These are phyloP conservation scores for Tapera naevia DNA, from an alignment of 2,797 vertebrate genomes.

Conservation along the genomic window DNA sequence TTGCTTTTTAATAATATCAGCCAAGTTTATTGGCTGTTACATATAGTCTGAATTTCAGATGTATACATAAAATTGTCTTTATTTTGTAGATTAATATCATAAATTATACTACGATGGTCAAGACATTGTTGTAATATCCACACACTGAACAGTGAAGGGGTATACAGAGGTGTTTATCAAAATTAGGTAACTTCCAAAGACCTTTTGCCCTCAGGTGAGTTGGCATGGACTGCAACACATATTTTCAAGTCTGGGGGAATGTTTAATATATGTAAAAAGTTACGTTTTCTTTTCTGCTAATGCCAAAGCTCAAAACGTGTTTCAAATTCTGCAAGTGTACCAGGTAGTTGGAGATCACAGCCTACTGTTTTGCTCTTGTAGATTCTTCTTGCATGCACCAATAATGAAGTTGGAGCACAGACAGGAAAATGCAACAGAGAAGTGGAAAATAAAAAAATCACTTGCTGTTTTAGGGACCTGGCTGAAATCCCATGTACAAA, in stretches of 20 bases:
- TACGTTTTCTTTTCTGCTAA: slow-evolving; percentile 22
- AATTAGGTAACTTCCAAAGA: slow-evolving; percentile 18
- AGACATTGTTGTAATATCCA: background rate
- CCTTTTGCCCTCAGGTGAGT: background rate
- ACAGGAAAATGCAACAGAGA: background rate
- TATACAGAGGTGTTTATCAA: background rate
- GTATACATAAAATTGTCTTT: slow-evolving; percentile 11
- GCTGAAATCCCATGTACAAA: background rate
- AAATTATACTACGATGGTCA: slow-evolving; percentile 10
- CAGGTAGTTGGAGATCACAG: slow-evolving; percentile 2
- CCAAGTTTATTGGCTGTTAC: background rate
- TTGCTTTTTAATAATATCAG: background rate
- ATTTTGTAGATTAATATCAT: slow-evolving; percentile 23
- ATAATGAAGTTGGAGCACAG: background rate
- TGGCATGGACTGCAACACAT: background rate
- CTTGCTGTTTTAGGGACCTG: background rate
- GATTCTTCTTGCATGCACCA: background rate
- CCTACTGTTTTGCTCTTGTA: slow-evolving; percentile 25
- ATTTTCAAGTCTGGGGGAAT: slow-evolving; percentile 9
- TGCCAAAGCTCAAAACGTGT: slow-evolving; percentile 13
- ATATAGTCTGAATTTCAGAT: background rate
- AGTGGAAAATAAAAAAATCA: background rate
- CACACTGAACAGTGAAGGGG: background rate
- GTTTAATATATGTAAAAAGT: background rate
- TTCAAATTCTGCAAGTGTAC: background rate